Evolutionary conservation across 2,888 invertebrate species (phyloP).

Genomic region (Zygogramma bicolorata): DNA sequence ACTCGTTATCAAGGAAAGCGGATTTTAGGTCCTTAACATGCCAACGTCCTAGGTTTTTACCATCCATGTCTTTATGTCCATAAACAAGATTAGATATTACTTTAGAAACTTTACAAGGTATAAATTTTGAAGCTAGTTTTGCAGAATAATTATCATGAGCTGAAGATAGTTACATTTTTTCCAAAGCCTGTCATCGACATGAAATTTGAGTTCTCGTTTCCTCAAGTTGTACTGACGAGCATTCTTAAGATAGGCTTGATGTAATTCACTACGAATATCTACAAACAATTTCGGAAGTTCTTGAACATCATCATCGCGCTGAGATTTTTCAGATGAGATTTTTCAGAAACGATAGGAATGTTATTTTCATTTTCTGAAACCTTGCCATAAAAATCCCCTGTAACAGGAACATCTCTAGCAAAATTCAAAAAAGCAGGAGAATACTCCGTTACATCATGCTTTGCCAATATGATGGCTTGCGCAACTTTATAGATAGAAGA

Average conservation of each 20-base stretch:
- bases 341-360: slow-evolving; percentile 7
- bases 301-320: slow-evolving; percentile 29
- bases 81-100: slow-evolving; percentile 42
- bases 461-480: neutral
- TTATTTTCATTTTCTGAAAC: slow-evolving; percentile 33
- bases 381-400: slow-evolving; percentile 39
- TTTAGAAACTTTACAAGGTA: slow-evolving; percentile 41
- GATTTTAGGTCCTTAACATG: slow-evolving; percentile 41
- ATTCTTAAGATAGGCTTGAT: slow-evolving; percentile 31
- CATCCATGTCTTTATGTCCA: slow-evolving; percentile 32
- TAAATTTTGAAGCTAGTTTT: slow-evolving; percentile 45
- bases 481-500: neutral
- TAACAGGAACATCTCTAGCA: slow-evolving; percentile 34
- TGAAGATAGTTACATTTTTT: slow-evolving; percentile 35
- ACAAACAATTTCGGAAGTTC: slow-evolving; percentile 33
- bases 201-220: slow-evolving; percentile 35
- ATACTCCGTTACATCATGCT: slow-evolving; percentile 29
- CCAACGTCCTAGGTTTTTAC: slow-evolving; percentile 41
- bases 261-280: slow-evolving; percentile 29
- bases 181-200: slow-evolving; percentile 45
- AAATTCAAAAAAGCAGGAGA: slow-evolving; percentile 41
- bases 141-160: slow-evolving; percentile 37
- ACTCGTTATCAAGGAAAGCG: slow-evolving; percentile 1
- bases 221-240: slow-evolving; percentile 42
- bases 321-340: slow-evolving; percentile 26